Base-by-base conservation (phyloP, 2,113 vertebrate genomes). In the Clarias gariepinus region DNA sequence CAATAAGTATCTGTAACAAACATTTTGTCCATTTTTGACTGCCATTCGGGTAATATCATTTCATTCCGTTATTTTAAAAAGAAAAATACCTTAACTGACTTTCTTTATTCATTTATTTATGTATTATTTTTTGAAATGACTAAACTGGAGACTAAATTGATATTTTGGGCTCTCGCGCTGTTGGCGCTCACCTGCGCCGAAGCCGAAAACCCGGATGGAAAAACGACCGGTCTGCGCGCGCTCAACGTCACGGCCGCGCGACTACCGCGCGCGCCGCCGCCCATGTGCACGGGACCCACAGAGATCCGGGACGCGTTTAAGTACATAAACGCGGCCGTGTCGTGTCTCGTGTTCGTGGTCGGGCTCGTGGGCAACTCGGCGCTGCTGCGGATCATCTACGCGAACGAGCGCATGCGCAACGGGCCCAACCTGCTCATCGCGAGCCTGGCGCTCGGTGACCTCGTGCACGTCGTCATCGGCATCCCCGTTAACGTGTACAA, bases 401-500 rank as follows among this genome's bases (percentile, higher is more conserved):
- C 98, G 92, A 98, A 99, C 90, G 98, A 98, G 91, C 97, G 96
- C 92, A 99, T 99, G 98, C 93, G 97, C 47, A 99, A 98, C 0
- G 98, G 98, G 12, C 97, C 98, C 8, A 99, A 99, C 91, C 96
- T 99, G 88, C 93, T 99, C n/a, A 99, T 99, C 23, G 97, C 95
- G 84, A 99, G 98, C 90, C 92, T 99, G 90, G 98, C 97, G 0
- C 93, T 99, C 15, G 98, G 98, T 41, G 98, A 99, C 89, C 94
- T 99, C 84, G 93, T 99, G 0, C 98, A 99, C 87, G 97, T 99
- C 90, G 86, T 97, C 83, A 97, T 99, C 33, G 97, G 96, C 85
- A 97, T 99, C 87, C 98, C 98, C 83, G 95, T 99, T 90, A 97
- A 94, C 23, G 95, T 97, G 80, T 99, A 98, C 94, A 99, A 98